Evolutionary conservation across 2,888 invertebrate species (phyloP).

Genomic region (Lamellibrachia satsuma): DNA sequence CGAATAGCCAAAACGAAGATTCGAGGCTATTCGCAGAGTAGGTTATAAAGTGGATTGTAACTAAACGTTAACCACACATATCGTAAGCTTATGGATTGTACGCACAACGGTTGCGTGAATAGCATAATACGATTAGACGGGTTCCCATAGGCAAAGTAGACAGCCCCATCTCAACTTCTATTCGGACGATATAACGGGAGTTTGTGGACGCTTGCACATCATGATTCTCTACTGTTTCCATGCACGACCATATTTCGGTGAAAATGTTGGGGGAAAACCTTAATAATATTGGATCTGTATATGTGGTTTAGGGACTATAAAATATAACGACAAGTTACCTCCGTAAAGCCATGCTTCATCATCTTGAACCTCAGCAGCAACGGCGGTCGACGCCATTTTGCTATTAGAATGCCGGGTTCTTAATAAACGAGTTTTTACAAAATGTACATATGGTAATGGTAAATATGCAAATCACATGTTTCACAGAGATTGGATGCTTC

Average conservation of each 20-base stretch:
- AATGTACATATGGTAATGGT: not conserved
- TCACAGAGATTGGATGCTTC: not conserved
- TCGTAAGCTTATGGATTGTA: too few species aligned
- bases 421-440: not conserved
- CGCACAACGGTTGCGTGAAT: too few species aligned
- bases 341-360: conserved; percentile 60
- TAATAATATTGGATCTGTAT: not conserved
- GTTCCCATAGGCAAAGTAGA: too few species aligned
- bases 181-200: conserved; percentile 5
- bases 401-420: conserved; percentile 10
- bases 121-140: too few species aligned
- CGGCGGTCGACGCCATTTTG: conserved; percentile 6
- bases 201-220: not conserved
- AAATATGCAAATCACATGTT: not conserved
- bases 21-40: too few species aligned
- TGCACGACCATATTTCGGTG: not conserved
- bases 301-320: not conserved
- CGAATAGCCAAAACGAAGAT: too few species aligned
- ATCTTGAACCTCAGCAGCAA: conserved; percentile 40
- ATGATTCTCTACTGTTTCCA: not conserved
- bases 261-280: not conserved
- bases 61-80: too few species aligned
- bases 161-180: not conserved
- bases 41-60: too few species aligned
- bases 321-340: conserved; percentile 39